Evolutionary conservation across 1,140 invertebrate species (phyloP), one percentile per base, ranked within the genome.

Genomic region (Protaetia brevitarsis): DNA sequence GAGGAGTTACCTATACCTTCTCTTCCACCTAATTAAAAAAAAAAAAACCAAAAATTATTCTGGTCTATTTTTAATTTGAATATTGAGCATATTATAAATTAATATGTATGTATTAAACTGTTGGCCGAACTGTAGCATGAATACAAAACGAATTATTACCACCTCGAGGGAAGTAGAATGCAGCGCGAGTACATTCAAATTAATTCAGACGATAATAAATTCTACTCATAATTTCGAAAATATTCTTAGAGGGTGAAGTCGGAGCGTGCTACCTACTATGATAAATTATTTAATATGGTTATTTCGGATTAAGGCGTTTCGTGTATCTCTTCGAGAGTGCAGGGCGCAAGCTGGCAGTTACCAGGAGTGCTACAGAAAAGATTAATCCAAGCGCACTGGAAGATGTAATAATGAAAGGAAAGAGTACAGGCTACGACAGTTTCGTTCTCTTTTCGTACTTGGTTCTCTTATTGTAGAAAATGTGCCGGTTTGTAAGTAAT

Each of bases 231-330:
- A 68, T 66, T 59, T 66, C 30, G 58, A 56, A 63, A 65, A 65
- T 66, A 66, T 66, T 68, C 64, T 57, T 60, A 26, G 64, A 68
- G 59, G 64, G 60, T 63, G 59, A 61, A 64, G 57, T 36, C 37
- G 63, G 60, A 56, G 37, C 51, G 62, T 63, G 67, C 66, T 68
- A 68, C 67, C 67, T 68, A 64, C 63, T 23, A 62, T 69, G 62
- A 69, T 69, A 69, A 69, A 69, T 69, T 66, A 69, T 69, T 69
- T 69, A 69, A 64, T 62, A 65, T 65, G 65, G 65, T 69, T 69
- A 67, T 69, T 66, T 69, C 56, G 67, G 65, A 69, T 69, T 69
- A 69, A 64, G 68, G 66, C 65, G 65, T 69, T 66, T 62, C 64
- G 64, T 64, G 64, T 63, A 65, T 68, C 64, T 63, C 30, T 57